phyloP scores from a whole-genome alignment of 2,113 vertebrate species.

The Pampusana beccarii region DNA sequence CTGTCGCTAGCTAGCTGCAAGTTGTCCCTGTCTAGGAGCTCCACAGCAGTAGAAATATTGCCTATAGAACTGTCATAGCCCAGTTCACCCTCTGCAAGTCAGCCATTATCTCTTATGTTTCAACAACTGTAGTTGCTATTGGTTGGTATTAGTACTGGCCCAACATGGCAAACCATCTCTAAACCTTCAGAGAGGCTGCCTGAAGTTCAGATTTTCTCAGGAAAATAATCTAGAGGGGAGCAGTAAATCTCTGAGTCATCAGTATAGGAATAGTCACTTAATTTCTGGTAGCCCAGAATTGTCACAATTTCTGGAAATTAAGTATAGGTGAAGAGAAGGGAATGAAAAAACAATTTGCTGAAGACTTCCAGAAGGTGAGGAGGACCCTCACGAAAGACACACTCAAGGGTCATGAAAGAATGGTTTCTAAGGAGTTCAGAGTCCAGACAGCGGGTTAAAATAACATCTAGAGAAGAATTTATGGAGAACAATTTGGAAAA shows the following conservation, averaged over 20 bases:
- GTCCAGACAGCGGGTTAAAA: background rate
- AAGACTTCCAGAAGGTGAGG: background rate
- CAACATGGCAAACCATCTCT: background rate
- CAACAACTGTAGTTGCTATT: background rate
- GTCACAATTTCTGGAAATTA: too few species aligned
- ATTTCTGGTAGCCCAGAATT: background rate
- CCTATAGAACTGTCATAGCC: background rate
- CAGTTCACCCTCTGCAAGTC: background rate
- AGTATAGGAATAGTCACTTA: background rate
- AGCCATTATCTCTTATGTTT: background rate
- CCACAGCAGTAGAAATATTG: background rate
- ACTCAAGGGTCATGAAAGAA: background rate
- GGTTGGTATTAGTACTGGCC: background rate
- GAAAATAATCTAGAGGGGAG: background rate
- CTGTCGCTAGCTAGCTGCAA: background rate
- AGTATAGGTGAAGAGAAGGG: background rate
- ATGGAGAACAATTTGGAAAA: background rate
- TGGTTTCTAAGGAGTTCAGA: background rate
- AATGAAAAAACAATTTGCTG: background rate
- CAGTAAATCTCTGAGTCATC: background rate
- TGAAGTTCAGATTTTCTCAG: background rate
- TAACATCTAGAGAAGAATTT: background rate
- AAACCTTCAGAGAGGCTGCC: background rate
- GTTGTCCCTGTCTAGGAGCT: background rate
- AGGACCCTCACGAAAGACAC: background rate